Conservation (phyloP, 1,140 invertebrate species). For the Bombus waltoni region DNA sequence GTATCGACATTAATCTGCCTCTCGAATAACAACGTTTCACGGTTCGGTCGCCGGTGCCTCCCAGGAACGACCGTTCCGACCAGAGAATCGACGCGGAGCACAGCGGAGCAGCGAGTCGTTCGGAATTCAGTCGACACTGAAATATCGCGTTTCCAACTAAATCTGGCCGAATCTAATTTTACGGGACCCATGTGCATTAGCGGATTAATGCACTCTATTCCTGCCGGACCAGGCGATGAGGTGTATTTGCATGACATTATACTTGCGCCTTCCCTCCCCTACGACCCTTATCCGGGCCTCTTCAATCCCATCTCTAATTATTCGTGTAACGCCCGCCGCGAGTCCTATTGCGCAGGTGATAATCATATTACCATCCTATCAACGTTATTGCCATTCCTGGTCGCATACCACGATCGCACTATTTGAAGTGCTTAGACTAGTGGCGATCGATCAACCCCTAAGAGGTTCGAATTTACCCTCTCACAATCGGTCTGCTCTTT, state of each 20-base stretch:
- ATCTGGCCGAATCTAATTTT: conserved; percentile 78
- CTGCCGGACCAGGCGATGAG: conserved; percentile 75
- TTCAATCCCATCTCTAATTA: conserved; percentile 77
- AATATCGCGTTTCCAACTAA: conserved; percentile 77
- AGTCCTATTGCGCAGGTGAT: conserved; percentile 75
- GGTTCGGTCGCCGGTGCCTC: conserved; percentile 24
- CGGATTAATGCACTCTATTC: conserved; percentile 79
- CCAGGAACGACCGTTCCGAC: conserved; percentile 22
- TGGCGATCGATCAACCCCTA: conserved; percentile 65
- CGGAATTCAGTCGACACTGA: conserved; percentile 69
- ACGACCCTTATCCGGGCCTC: conserved; percentile 52
- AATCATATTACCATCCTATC: conserved; percentile 80
- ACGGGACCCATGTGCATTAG: conserved; percentile 78
- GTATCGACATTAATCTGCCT: conserved; percentile 59
- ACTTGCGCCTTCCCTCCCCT: conserved; percentile 66
- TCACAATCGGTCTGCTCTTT: conserved; percentile 44
- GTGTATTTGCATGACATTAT: conserved; percentile 78
- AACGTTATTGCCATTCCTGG: conserved; percentile 78
- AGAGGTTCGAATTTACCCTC: conserved; percentile 65
- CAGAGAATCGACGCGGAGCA: conserved; percentile 4
- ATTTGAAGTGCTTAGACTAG: conserved; percentile 76
- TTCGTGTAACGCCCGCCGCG: conserved; percentile 74
- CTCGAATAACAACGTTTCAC: conserved; percentile 63
- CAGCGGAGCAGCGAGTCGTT: conserved; percentile 31
- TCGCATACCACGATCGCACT: conserved; percentile 69